Base-by-base conservation (phyloP, 2,888 invertebrate species). In the Chrysolina americana region DNA sequence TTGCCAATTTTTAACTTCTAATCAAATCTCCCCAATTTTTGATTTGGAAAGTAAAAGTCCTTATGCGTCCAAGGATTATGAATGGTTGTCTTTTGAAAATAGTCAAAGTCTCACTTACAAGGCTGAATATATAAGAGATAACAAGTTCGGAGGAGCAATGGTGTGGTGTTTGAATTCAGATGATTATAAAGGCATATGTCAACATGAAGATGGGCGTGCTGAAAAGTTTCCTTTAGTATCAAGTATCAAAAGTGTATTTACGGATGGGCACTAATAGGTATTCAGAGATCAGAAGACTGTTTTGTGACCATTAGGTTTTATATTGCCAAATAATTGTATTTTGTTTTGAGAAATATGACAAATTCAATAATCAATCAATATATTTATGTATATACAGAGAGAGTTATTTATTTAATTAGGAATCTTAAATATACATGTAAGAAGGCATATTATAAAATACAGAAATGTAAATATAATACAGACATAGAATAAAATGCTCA, bases 1-100 rank as follows among this genome's bases (percentile, higher is more conserved):
- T 23, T 96, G 96, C 82, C 86, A 89, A 74, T 95, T 95, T 85
- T 86, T 93, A 15, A 86, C 89, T 13, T 86, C 86, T 13, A 86
- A 87, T 70, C 91, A 91, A 50, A 90, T 92, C 1, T 87, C 89
- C 0, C 88, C 89, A 8, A 87, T 92, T 48, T 94, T 92, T 83
- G 95, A 96, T 82, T 86, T 89, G 10, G 91, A 92, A 50, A 92
- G 94, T 8, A 91, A 91, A 83, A 96, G 95, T 56, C 96, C 97
- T 0, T 97, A 94, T 87, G 89, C 94, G 9, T 93, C 91, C 81
- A 90, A 91, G 75, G 89, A 89, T 65, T 87, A 87, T 17, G 94
- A 96, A 81, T 97, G 97, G 97, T 90, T 96, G 59, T 95, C 96
- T 0, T 96, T 92, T 85, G 97, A 97, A 77, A 91, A 94, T 82